Conservation (phyloP, 2,888 invertebrate species). For the Ennomos fuscantarius region DNA sequence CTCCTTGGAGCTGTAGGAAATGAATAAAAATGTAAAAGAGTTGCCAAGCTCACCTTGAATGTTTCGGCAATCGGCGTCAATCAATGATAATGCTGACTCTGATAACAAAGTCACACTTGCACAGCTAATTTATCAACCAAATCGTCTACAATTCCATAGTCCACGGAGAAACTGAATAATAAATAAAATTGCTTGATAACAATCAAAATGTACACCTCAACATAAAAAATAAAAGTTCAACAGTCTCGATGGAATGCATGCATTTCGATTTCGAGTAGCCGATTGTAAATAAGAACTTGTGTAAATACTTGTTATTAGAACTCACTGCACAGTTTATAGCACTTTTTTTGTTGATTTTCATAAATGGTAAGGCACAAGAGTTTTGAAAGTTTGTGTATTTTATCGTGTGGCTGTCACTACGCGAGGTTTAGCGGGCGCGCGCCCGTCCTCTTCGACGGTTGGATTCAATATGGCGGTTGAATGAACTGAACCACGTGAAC, state of each 20-base stretch:
- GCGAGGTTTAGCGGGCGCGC: constrained; percentile 58
- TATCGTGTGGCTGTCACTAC: constrained; percentile 75
- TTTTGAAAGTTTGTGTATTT: constrained; percentile 65
- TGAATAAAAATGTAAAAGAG: neutral
- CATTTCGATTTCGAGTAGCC: constrained; percentile 69
- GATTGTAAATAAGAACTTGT: constrained; percentile 43
- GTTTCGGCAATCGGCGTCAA: constrained; percentile 75
- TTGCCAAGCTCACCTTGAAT: constrained; percentile 67
- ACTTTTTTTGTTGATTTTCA: constrained; percentile 38
- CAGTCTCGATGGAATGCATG: constrained; percentile 81
- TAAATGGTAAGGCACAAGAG: constrained; percentile 55
- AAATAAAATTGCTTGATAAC: constrained; percentile 64
- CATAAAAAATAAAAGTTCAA: constrained; percentile 79
- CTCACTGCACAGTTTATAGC: constrained; percentile 59
- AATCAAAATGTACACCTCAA: constrained; percentile 72
- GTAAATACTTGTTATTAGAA: constrained; percentile 30
- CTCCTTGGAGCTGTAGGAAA: no score
- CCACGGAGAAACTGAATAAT: constrained; percentile 50
- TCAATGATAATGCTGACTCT: constrained; percentile 56
- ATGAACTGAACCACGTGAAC: constrained; percentile 12
- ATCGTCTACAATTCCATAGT: constrained; percentile 47
- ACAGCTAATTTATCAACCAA: constrained; percentile 41
- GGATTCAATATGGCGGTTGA: constrained; percentile 75
- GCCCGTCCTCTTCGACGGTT: constrained; percentile 55
- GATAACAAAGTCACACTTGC: constrained; percentile 59